Evolutionary conservation across 1,140 invertebrate genomes (phyloP).

Genomic region (Drosophila arawakana): DNA sequence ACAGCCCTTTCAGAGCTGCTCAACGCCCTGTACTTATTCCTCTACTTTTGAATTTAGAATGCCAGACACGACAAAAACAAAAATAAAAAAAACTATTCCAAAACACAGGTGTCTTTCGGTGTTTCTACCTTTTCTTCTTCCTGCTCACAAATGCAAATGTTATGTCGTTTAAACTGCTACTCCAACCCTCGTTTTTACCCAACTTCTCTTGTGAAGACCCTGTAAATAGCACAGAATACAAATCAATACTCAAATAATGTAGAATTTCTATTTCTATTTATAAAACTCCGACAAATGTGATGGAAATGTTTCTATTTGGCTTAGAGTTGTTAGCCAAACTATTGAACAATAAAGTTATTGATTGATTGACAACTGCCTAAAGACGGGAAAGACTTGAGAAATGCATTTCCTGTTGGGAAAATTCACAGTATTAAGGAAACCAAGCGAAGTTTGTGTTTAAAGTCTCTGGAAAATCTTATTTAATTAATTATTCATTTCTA

Average conservation of each 20-base stretch:
- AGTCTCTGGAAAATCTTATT: no score
- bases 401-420: no score
- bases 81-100: constrained; percentile 14
- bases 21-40: constrained; percentile 1
- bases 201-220: not conserved
- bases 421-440: no score
- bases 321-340: no score
- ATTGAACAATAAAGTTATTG: no score
- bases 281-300: not conserved
- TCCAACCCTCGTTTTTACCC: not conserved
- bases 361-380: no score
- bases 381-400: no score
- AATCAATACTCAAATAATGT: constrained; percentile 12
- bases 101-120: constrained; percentile 32
- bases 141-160: constrained; percentile 40
- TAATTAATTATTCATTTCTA: no score
- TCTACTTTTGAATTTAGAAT: constrained; percentile 30
- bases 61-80: constrained; percentile 45
- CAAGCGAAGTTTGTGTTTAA: no score
- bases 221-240: constrained; percentile 3
- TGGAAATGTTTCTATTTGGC: no score
- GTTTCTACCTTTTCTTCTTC: constrained; percentile 15
- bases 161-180: constrained; percentile 1
- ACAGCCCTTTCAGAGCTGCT: constrained; percentile 32
- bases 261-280: constrained; percentile 1